Conservation (phyloP, 2,113 vertebrate species). For the Chaenogobius annularis region DNA sequence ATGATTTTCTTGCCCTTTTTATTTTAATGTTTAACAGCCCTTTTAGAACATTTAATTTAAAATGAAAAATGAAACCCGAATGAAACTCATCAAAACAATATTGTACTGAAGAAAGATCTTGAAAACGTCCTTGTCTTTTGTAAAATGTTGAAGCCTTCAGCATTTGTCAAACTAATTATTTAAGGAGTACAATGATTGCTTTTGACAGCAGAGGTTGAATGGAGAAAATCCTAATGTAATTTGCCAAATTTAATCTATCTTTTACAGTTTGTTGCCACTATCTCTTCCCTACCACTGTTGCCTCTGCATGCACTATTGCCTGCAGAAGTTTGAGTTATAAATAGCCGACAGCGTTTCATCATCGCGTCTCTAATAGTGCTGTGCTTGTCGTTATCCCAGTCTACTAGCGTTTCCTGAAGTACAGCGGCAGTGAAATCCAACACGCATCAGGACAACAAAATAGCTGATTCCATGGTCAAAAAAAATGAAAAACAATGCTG, state of each 20-base stretch:
- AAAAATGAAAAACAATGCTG: conserved; percentile 10
- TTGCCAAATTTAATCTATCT: conserved; percentile 5
- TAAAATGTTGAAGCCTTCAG: conserved; percentile 36
- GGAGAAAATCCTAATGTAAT: conserved; percentile 27
- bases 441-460: conserved; percentile 4
- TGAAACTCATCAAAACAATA: too few relatives aligned
- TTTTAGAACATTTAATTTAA: too few relatives aligned
- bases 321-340: conserved; percentile 57
- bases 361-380: conserved; percentile 20
- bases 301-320: conserved; percentile 35
- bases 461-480: conserved; percentile 4
- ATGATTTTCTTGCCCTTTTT: neutral
- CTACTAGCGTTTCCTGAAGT: conserved; percentile 53
- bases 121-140: conserved; percentile 12
- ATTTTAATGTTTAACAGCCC: too few relatives aligned
- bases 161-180: conserved; percentile 48
- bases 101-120: too few relatives aligned
- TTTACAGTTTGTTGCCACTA: conserved; percentile 1
- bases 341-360: conserved; percentile 49
- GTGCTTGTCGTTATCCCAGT: conserved; percentile 19
- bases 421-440: conserved; percentile 48
- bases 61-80: too few relatives aligned
- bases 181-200: conserved; percentile 4
- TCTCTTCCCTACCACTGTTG: conserved; percentile 26
- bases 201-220: conserved; percentile 57